Base-by-base conservation (phyloP, 2,888 invertebrate genomes). In the Ypsolopha sequella region DNA sequence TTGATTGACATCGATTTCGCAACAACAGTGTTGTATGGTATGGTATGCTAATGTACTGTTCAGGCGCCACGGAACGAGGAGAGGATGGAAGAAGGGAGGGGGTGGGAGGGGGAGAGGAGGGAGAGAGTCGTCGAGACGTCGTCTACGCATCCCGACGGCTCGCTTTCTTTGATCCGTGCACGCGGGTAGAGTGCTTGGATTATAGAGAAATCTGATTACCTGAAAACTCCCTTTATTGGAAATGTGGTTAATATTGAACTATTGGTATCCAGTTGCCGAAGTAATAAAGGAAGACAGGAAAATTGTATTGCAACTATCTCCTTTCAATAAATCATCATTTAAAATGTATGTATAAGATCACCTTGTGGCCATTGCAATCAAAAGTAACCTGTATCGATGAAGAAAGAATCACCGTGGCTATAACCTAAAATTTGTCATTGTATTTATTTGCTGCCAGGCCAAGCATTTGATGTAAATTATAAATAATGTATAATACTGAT, bases 131-230 rank as follows among this genome's bases (percentile, higher is more conserved):
- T 65, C 73, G 74, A 73, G 76, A 76, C 78, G 46, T 34, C 78
- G 82, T 82, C 82, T 81, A 82, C 81, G 81, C 79, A 82, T 81
- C 80, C 76, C 80, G 73, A 75, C 80, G 73, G 64, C 64, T 60
- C 55, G 61, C 58, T 39, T 64, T 66, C 79, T 78, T 79, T 80
- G 78, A 80, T 80, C 73, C 72, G 66, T 57, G 57, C 60, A 56
- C 38, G 36, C 13, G 13, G 38, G 24, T 24, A 48, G 48, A 36
- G 14, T 50, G 39, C 54, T 56, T 43, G 24, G 45, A 58, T 44
- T 51, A 51, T 61, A 66, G 65, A 67, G 54, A 58, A 11, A 55
- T 48, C 24, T 24, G 24, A 24, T 24, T 6, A 78, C 80, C 76
- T 79, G 73, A 33, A 45, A 24, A 24, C 24, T 24, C 24, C 24